Base-by-base conservation (phyloP, 37 sponge, comb jelly and placozoan species). In the Spongilla lacustris region DNA sequence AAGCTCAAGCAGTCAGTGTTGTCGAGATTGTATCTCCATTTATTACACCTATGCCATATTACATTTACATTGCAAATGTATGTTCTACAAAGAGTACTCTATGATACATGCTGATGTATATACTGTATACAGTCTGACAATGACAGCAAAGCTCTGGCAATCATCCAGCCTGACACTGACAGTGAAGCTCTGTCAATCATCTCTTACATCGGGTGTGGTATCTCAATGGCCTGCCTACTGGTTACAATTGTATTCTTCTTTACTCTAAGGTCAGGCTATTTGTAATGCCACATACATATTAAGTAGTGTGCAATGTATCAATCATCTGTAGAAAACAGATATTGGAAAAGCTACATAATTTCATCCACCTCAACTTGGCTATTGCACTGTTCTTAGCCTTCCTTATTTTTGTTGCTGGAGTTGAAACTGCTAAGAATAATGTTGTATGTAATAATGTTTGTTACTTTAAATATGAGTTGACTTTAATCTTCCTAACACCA, bases 141-240 rank as follows among this genome's bases (percentile, higher is more conserved):
- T 30, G 76, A 75, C n/a, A n/a, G n/a, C n/a, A n/a, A n/a, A n/a
- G n/a, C n/a, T n/a, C n/a, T n/a, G n/a, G n/a, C n/a, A n/a, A n/a
- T n/a, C 49, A 80, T 83, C n/a, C n/a, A n/a, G n/a, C n/a, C n/a
- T n/a, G n/a, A n/a, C n/a, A n/a, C 35, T 30, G 76, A 75, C 36
- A 75, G 76, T 75, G 12, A 35, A 38, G 75, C 84, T 23, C 50
- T 83, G 27, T 17, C 38, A 19, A 41, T 83, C 49, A 80, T 83
- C n/a, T 89, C 89, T 25, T 89, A 83, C 74, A 83, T 89, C 76
- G 89, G 89, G 17, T 66, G 68, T 23, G 84, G 70, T n/a, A 79
- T 89, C 77, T 89, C 89, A 41, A 48, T 89, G 37, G 80, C 68
- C 4, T 83, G 89, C 76, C 84, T 89, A 13, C 68, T 83, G 26